Base-by-base conservation (phyloP, 2,888 invertebrate species). In the Drosophila pegasa region DNA sequence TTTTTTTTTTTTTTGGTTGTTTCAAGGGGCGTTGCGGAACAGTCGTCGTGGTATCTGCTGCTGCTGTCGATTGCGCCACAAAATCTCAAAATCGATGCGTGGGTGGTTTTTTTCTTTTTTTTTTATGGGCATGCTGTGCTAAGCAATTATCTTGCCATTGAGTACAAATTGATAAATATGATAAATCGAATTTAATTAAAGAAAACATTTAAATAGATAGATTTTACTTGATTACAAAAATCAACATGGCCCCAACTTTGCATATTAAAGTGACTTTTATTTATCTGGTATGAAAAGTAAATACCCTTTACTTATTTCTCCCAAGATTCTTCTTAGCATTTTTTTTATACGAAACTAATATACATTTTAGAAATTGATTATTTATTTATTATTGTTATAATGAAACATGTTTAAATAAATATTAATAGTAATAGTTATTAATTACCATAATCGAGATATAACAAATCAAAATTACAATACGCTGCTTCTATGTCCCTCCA, bases 31-130 rank as follows among this genome's bases (percentile, higher is more conserved):
- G 57, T 59, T 59, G n/a, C 16, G 40, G 2, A 22, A 16, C 52
- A 62, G 43, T 67, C 62, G 29, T 18, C 18, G 12, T 10, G 16
- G 16, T 18, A 1, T 16, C 10, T 29, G 16, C 31, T 62, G 52
- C 61, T 60, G 65, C 31, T 48, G 55, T 68, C 62, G 60, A 75
- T 62, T 52, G 52, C 20, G 43, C n/a, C 38, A 25, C 59, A 61
- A 62, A 50, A 57, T 38, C 41, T 35, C 60, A 51, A 35, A 55
- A 37, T 27, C 55, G 58, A 27, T 43, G 37, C 50, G 56, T 41
- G 20, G 12, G 16, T 54, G 22, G 8, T 5, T 29, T 16, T 29
- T 10, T 14, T 10, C 5, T 9, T 16, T 27, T 16, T 43, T 9
- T 41, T 22, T 9, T 4, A 1, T 8, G 18, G 25, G 20, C 9